Evolutionary conservation across 2,888 invertebrate species (phyloP), one percentile per base, ranked within the genome.

Genomic region (Anthophora plumipes): DNA sequence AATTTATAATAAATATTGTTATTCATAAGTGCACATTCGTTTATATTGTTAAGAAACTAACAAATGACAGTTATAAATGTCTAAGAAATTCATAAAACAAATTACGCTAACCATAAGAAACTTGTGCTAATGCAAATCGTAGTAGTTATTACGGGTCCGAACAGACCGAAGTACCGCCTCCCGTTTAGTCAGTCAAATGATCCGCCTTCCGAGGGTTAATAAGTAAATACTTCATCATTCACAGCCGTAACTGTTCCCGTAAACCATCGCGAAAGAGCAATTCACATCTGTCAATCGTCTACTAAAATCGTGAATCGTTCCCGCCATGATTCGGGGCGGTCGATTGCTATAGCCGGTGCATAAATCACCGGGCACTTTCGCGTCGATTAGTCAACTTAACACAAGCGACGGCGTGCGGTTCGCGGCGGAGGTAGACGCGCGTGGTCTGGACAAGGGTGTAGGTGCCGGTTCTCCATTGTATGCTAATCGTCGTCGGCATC

Each of bases 401-500:
- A 67, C 61, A 52, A 43, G 20, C 20, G 37, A 31, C 43, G 59
- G 31, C 63, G 41, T 37, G 64, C 14, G 61, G 63, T 61, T 77
- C 31, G 20, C 8, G 43, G 37, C 43, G 7, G 22, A 48, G 73
- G 37, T 48, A 48, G 55, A 59, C 48, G 25, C 60, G 43, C 54
- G 60, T 50, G 70, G 74, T 63, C 20, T 71, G 67, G 77, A 82
- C 71, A 48, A 54, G 54, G 64, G 67, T 73, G 80, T 73, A 84
- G 80, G 84, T 82, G 85, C 77, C 82, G 73, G 54, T 55, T 6
- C 25, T 0, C 80, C 73, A 88, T 89, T 87, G 87, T 88, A 87
- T 88, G 87, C 78, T 88, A 89, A 89, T 89, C 81, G 72, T 41
- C 39, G 64, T 61, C 73, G 80, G 78, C 74, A 72, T 73, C 79